phyloP scores from a whole-genome alignment of 2,888 invertebrate species.

The Dynastes hyllus region DNA sequence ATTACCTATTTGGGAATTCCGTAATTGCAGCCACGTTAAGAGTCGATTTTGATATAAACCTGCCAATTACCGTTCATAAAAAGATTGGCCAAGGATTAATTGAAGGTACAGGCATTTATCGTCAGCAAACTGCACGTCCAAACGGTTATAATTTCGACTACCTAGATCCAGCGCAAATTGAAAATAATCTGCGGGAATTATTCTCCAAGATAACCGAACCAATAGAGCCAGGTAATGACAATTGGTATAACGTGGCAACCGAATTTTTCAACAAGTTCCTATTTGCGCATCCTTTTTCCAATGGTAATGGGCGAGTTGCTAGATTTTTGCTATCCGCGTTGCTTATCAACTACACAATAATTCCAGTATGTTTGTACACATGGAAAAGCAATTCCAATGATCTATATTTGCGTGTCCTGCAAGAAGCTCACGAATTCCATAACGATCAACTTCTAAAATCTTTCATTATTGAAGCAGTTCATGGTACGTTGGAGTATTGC shows the following conservation, averaged over 20 bases:
- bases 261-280: constrained; percentile 15
- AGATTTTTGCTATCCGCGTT: constrained; percentile 19
- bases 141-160: neutral
- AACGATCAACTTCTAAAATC: constrained; percentile 8
- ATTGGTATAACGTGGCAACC: constrained; percentile 16
- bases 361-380: constrained; percentile 1
- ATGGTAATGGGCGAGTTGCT: constrained; percentile 23
- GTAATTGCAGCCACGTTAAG: neutral
- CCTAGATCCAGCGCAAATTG: neutral
- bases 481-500: constrained; percentile 5
- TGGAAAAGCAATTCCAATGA: constrained; percentile 9
- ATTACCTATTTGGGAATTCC: neutral
- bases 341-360: constrained; percentile 14
- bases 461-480: constrained; percentile 4
- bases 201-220: neutral
- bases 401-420: neutral
- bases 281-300: constrained; percentile 18
- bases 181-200: neutral
- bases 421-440: constrained; percentile 1
- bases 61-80: neutral
- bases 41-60: neutral
- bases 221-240: constrained; percentile 8
- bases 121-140: neutral
- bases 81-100: neutral
- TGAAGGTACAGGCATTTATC: neutral